phyloP scores from a whole-genome alignment of 2,113 vertebrate species.

The Circaetus cinerascens region DNA sequence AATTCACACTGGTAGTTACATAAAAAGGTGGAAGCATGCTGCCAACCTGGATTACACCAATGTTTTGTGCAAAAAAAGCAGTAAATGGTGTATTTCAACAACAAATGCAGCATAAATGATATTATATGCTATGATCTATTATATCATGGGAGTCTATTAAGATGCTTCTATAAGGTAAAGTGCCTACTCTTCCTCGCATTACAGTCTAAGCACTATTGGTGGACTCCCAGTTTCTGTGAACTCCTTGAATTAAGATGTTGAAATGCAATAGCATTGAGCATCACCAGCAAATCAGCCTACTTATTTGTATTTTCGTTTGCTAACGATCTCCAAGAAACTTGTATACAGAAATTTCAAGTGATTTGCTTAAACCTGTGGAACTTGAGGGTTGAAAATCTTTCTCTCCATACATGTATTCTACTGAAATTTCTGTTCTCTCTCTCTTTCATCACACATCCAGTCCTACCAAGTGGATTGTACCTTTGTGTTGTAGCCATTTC shows the following conservation, averaged over 20 bases:
- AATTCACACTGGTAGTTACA: background rate
- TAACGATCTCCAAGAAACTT: background rate
- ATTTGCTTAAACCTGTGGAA: background rate
- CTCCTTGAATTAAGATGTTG: background rate
- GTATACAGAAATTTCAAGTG: background rate
- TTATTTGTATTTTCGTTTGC: background rate
- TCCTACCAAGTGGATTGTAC: background rate
- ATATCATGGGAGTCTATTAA: background rate
- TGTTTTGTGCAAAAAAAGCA: background rate
- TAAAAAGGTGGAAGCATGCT: background rate
- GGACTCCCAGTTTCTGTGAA: background rate
- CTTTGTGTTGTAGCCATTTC: background rate
- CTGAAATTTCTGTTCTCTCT: background rate
- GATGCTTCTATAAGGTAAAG: background rate
- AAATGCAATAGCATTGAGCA: background rate
- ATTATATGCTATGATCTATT: background rate
- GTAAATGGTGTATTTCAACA: background rate
- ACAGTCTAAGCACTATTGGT: background rate
- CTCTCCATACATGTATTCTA: background rate
- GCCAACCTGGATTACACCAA: background rate
- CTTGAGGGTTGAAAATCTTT: background rate
- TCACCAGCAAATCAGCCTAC: background rate
- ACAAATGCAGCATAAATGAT: background rate
- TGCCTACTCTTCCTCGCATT: background rate
- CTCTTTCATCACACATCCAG: background rate